Conservation (phyloP, 1,140 invertebrate species). For the Helicoverpa zea region DNA sequence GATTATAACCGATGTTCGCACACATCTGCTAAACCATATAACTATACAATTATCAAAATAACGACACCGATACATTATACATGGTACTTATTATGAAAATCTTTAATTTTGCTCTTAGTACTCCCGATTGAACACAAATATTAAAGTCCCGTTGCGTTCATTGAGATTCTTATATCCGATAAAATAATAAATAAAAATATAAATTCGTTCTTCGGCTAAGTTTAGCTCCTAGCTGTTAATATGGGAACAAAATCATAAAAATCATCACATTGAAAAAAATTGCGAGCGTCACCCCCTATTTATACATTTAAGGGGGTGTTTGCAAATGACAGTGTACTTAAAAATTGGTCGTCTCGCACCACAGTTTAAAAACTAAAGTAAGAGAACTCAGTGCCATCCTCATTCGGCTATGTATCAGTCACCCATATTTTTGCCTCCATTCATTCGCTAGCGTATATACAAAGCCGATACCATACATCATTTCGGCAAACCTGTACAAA, state of each 20-base stretch:
- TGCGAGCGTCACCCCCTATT: neutral
- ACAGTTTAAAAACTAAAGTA: conserved; percentile 1
- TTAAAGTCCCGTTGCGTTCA: conserved; percentile 5
- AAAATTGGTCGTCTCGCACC: conserved; percentile 18
- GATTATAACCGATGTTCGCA: conserved; percentile 35
- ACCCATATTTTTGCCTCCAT: neutral
- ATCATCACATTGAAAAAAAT: conserved; percentile 13
- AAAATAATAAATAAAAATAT: conserved; percentile 46
- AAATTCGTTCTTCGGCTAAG: conserved; percentile 48
- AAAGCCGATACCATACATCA: conserved; percentile 59
- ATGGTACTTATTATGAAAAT: conserved; percentile 13
- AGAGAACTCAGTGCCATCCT: conserved; percentile 14
- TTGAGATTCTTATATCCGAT: conserved; percentile 42
- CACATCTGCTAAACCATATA: conserved; percentile 26
- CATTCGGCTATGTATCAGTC: neutral
- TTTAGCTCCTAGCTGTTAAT: conserved; percentile 31
- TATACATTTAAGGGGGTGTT: neutral
- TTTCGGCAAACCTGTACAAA: conserved; percentile 72
- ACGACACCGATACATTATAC: conserved; percentile 37
- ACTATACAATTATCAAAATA: conserved; percentile 14
- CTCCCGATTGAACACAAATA: conserved; percentile 43
- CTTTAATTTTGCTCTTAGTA: conserved; percentile 35
- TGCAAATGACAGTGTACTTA: conserved; percentile 30
- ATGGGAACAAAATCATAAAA: conserved; percentile 10
- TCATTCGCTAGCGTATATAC: conserved; percentile 60